phyloP scores from a whole-genome alignment of 2,797 vertebrate genomes.

The Centropyge bicolor region DNA sequence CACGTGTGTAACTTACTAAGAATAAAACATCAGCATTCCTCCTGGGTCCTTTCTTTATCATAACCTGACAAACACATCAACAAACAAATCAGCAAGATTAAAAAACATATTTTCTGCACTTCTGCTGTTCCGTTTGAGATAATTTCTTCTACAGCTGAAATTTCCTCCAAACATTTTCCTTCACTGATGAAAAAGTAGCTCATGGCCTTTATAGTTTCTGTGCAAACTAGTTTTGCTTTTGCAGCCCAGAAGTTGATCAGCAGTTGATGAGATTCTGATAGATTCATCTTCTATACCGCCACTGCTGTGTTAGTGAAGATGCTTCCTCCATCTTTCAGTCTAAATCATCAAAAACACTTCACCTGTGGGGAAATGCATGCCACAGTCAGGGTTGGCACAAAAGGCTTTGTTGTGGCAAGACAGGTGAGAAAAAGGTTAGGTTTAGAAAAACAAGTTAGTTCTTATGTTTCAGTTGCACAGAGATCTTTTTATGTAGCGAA shows the following conservation, averaged over 20 bases:
- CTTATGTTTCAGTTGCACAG: neutral
- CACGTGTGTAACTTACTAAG: constrained; percentile 28
- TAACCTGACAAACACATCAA: constrained; percentile 46
- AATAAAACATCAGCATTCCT: constrained; percentile 51
- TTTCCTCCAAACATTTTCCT: constrained; percentile 11
- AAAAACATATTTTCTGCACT: constrained; percentile 15
- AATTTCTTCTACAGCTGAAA: constrained; percentile 1
- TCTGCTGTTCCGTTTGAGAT: constrained; percentile 28
- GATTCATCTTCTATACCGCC: constrained; percentile 17
- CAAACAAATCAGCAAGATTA: constrained; percentile 38
- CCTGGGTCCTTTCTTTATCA: constrained; percentile 33
- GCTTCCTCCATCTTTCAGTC: neutral
- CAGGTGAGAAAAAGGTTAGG: neutral
- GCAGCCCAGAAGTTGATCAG: constrained; percentile 13
- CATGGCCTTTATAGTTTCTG: neutral
- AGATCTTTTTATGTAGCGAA: neutral
- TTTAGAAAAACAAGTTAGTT: neutral
- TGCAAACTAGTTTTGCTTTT: constrained; percentile 13
- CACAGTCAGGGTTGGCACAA: neutral
- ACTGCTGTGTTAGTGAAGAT: constrained; percentile 19
- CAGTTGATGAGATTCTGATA: constrained; percentile 10
- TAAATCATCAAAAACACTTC: constrained; percentile 7
- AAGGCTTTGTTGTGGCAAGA: neutral
- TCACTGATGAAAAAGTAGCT: constrained; percentile 23
- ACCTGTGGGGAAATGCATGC: neutral